A percentile compares a stretch with the other conserved stretches of the same genome.
Conservation (phyloP, 2,888 invertebrate genomes). For the Agrochola macilenta region DNA sequence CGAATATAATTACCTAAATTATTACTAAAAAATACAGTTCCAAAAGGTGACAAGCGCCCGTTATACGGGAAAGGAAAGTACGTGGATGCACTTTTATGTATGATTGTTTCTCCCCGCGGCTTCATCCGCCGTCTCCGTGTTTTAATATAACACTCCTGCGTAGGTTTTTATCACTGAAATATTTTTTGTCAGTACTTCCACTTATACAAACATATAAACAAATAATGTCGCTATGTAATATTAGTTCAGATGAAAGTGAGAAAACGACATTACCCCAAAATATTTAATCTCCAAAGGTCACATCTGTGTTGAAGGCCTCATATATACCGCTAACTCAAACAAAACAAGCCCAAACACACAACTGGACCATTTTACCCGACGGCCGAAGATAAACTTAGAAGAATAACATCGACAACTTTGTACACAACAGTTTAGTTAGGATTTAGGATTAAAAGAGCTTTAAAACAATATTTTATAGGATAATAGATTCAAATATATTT, state of each 20-base stretch:
- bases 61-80: too few species aligned
- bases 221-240: too few species aligned
- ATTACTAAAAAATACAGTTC: too few species aligned
- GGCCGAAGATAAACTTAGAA: conserved; percentile 35
- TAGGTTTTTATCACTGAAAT: not conserved
- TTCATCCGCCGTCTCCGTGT: too few species aligned
- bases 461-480: not conserved
- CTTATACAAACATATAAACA: too few species aligned
- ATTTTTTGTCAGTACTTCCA: not conserved
- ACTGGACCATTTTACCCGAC: conserved; percentile 8
- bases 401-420: conserved; percentile 45
- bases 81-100: too few species aligned
- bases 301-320: not conserved
- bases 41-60: too few species aligned
- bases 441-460: conserved; percentile 17
- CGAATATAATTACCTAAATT: too few species aligned
- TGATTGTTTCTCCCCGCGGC: too few species aligned
- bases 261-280: not conserved
- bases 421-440: conserved; percentile 39
- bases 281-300: not conserved
- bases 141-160: not conserved
- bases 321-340: conserved; percentile 28
- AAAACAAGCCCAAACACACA: conserved; percentile 43
- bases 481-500: not conserved
- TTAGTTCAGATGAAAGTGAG: not conserved